Conservation (phyloP, 1,140 invertebrate species). For the Trichomalopsis sarcophagae region DNA sequence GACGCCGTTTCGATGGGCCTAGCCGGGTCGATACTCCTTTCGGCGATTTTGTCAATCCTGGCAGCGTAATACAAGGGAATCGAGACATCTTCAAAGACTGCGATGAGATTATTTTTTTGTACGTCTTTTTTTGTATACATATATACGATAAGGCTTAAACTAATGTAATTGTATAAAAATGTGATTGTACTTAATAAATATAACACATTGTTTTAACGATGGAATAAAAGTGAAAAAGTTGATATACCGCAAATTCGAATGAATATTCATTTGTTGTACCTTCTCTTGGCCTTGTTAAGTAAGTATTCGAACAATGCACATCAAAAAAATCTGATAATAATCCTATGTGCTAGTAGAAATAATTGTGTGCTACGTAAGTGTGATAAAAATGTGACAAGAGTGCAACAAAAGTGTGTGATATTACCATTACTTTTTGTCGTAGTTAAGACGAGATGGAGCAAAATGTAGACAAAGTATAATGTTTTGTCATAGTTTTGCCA, state of each 20-base stretch:
- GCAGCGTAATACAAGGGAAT: neutral
- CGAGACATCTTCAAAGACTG: neutral
- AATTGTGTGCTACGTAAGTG: too few species aligned
- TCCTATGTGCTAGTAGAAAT: too few species aligned
- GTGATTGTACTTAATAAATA: constrained; percentile 36
- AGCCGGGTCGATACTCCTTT: constrained; percentile 31
- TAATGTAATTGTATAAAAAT: neutral
- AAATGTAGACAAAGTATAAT: too few species aligned
- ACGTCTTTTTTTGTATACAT: neutral
- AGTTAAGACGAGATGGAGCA: too few species aligned
- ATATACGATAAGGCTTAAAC: neutral
- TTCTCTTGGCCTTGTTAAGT: too few species aligned
- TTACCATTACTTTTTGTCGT: too few species aligned
- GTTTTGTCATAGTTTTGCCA: too few species aligned
- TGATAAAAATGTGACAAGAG: too few species aligned
- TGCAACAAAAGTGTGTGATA: too few species aligned
- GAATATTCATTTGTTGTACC: neutral
- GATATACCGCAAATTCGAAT: neutral
- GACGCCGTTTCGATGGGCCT: neutral
- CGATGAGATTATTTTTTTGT: constrained; percentile 1
- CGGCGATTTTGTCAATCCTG: constrained; percentile 6
- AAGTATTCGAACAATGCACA: too few species aligned
- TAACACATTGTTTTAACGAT: constrained; percentile 8
- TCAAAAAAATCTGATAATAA: too few species aligned
- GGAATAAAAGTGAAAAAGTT: neutral